Evolutionary conservation across 2,888 invertebrate species (phyloP), one percentile per base, ranked within the genome.

Genomic region (Nomada fucata): DNA sequence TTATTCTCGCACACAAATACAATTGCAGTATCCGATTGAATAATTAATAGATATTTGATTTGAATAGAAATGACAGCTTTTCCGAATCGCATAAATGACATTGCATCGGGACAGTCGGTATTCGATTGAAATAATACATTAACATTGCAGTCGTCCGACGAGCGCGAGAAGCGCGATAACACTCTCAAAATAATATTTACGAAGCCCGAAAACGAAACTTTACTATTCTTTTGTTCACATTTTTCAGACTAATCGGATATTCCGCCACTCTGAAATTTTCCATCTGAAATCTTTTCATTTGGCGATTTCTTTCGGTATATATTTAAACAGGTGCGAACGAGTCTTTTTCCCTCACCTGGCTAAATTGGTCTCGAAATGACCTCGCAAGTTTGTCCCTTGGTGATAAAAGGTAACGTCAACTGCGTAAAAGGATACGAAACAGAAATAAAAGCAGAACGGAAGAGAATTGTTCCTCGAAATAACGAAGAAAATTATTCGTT

Each of bases 261-360:
- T 47, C 3, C 47, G 13, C 47, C 15, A 18, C 11, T n/a, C 65
- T 11, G 53, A 67, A 29, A 36, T 53, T 29, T n/a, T 36, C 36
- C 36, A 36, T 36, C 57, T 53, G 67, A 53, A 36, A 53, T 53
- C 53, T 42, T n/a, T 67, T 67, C n/a, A 42, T 67, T 53, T 9
- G 53, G 53, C 53, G n/a, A 42, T 29, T 65, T 36, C 67, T n/a
- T 42, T 5, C 13, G 13, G 29, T n/a, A 67, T 20, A 36, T 15
- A 15, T 47, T 47, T 47, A 47, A 47, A 18, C 47, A 18, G 63
- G 47, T 23, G 47, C 23, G 52, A 65, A 65, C 36, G 36, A 36
- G 50, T 9, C 10, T 9, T 13, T 36, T 20, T 63, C 44, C 53
- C n/a, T 50, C 26, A 47, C 44, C 15, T 15, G 47, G 23, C 20